Evolutionary conservation across 2,113 vertebrate genomes (phyloP), one percentile per base, ranked within the genome.

Genomic region (Tachycineta bicolor): DNA sequence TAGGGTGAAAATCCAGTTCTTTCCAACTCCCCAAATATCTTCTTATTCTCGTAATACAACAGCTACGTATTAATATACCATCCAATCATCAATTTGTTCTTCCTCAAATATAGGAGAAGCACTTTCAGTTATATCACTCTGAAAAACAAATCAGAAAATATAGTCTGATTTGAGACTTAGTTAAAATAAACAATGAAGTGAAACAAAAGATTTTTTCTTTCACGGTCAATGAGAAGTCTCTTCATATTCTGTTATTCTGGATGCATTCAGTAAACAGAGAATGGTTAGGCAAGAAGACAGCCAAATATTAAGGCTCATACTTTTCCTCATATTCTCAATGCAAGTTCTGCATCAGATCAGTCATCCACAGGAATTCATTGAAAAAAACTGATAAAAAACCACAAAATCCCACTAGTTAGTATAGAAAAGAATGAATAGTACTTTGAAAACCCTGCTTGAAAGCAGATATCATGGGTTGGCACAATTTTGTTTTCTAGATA

Each of bases 1-100:
- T 97, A 97, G 97, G 98, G 98, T 98, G 97, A 97, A 98, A 98
- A 98, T 96, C 94, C 96, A 96, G 90, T 96, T 96, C 88, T 91
- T 93, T 81, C 65, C 94, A 95, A 96, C 85, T 74, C 37, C 76
- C 75, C 80, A 87, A 94, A 79, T 96, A 94, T 90, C 77, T 91
- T 93, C 89, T 93, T 89, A 97, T 83, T 53, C 64, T 95, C 17
- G 92, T 95, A 97, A 92, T 94, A 97, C 85, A 93, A 84, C 25
- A 64, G 67, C 64, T 87, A 78, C 69, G 93, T 93, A 69, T 96
- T 97, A 96, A 97, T 96, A 94, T 96, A 97, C 95, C 97, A 96
- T 97, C 78, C 97, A 97, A 96, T 89, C 86, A 65, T 79, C 73
- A 62, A 62, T 83, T 88, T 47, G 78, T 88, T 94, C 95, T 94